A percentile compares a stretch with the other conserved stretches of the same genome.
Evolutionary conservation across 2,113 vertebrate genomes (phyloP).

Genomic region (Chionomys nivalis): DNA sequence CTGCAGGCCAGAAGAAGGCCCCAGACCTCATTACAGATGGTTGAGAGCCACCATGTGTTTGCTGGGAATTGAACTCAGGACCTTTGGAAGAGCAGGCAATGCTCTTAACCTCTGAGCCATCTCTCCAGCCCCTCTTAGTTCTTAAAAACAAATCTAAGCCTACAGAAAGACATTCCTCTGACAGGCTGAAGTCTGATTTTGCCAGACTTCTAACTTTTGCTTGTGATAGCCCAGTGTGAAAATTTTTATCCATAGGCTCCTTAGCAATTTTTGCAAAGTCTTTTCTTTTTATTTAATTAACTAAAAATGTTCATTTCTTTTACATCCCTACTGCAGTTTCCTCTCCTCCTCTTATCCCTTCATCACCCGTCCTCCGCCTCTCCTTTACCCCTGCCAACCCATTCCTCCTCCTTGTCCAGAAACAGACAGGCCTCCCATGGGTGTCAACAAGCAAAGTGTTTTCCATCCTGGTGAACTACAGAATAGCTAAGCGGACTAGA

Average conservation of each 20-base stretch:
- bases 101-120: no score
- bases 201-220: slow-evolving; percentile 26
- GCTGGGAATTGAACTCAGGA: no score
- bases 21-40: no score
- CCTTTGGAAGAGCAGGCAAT: no score
- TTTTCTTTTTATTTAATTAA: background rate
- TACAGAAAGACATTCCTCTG: background rate
- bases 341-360: background rate
- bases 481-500: background rate
- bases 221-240: background rate
- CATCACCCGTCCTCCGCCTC: background rate
- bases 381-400: background rate
- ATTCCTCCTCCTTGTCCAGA: background rate
- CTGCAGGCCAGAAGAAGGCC: no score
- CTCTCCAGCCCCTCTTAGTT: slow-evolving; percentile 4
- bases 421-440: background rate
- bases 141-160: background rate
- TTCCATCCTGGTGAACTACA: slow-evolving; percentile 23
- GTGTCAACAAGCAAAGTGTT: background rate
- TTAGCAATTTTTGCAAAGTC: slow-evolving; percentile 20
- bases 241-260: background rate
- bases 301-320: background rate
- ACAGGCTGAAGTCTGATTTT: background rate
- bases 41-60: no score
- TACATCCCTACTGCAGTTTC: background rate